phyloP scores from a whole-genome alignment of 2,888 invertebrate genomes.

The Phorcus lineatus region DNA sequence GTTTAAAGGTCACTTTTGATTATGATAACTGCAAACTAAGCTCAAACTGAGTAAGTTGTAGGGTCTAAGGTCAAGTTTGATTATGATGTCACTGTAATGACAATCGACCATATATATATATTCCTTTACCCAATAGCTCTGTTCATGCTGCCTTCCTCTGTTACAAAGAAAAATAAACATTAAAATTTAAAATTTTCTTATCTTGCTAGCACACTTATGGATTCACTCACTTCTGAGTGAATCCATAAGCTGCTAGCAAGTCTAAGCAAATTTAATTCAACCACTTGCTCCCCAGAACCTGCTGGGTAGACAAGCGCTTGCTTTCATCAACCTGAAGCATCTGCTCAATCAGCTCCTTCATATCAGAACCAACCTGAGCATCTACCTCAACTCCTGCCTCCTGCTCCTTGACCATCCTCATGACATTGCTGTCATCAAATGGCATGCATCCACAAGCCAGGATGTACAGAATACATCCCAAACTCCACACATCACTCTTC shows the following conservation, averaged over 20 bases:
- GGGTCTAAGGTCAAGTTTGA: too few species aligned
- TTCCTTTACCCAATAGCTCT: background rate
- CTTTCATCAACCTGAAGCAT: constrained; percentile 90
- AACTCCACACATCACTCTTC: constrained; percentile 84
- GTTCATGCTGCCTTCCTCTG: constrained; percentile 1
- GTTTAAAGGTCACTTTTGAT: too few species aligned
- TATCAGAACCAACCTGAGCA: constrained; percentile 75
- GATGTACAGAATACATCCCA: constrained; percentile 85
- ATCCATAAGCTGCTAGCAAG: too few species aligned
- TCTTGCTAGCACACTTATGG: too few species aligned
- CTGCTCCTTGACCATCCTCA: constrained; percentile 88
- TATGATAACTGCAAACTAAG: too few species aligned
- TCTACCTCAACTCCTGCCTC: constrained; percentile 78
- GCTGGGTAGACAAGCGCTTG: constrained; percentile 82
- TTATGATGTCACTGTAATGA: too few species aligned
- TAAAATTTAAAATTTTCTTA: too few species aligned
- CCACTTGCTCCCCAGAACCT: constrained; percentile 53
- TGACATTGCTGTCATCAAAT: constrained; percentile 85
- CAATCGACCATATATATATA: too few species aligned
- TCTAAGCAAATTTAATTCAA: constrained; percentile 30
- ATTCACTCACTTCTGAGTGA: too few species aligned
- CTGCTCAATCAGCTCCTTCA: constrained; percentile 84
- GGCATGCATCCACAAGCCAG: constrained; percentile 89
- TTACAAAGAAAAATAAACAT: background rate
- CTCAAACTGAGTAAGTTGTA: too few species aligned